phyloP scores from a whole-genome alignment of 2,113 vertebrate genomes.

The Bombycilla garrulus region DNA sequence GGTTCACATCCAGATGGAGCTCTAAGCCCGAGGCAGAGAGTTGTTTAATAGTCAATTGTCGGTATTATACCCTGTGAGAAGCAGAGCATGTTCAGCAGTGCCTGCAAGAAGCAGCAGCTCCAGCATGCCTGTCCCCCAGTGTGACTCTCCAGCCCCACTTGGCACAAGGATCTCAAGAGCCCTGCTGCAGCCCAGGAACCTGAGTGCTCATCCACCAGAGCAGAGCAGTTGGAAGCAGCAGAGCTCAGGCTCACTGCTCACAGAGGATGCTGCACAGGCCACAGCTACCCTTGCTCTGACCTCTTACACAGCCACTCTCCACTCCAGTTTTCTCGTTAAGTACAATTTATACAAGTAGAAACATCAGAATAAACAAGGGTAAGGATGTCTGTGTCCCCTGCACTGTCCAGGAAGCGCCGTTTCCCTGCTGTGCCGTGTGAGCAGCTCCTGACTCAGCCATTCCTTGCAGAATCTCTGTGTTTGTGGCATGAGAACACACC shows the following conservation, averaged over 20 bases:
- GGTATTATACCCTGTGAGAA: not conserved
- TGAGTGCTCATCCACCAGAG: not conserved
- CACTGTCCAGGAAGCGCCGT: not conserved
- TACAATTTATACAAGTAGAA: not conserved
- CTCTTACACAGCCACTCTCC: not conserved
- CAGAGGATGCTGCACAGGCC: not conserved
- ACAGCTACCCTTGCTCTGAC: not conserved
- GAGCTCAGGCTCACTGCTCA: not conserved
- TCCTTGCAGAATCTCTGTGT: not conserved
- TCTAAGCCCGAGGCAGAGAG: not conserved
- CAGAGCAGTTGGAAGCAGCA: not conserved
- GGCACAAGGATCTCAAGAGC: not conserved
- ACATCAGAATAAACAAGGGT: not conserved
- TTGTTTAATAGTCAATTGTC: not conserved
- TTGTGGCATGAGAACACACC: not conserved
- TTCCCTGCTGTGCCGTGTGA: not conserved
- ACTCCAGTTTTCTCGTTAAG: not conserved
- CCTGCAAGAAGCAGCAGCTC: not conserved
- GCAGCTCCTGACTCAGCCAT: not conserved
- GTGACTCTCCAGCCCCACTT: rapidly evolving
- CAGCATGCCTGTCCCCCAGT: rapidly evolving
- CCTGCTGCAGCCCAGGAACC: not conserved
- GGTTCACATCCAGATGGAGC: not conserved
- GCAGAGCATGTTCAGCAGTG: not conserved
- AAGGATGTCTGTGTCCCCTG: not conserved